Percentiles rank a stretch among this genome's conserved stretches.
Evolutionary conservation across 2,888 invertebrate genomes (phyloP).

Genomic region (Podotricha telesiphe): DNA sequence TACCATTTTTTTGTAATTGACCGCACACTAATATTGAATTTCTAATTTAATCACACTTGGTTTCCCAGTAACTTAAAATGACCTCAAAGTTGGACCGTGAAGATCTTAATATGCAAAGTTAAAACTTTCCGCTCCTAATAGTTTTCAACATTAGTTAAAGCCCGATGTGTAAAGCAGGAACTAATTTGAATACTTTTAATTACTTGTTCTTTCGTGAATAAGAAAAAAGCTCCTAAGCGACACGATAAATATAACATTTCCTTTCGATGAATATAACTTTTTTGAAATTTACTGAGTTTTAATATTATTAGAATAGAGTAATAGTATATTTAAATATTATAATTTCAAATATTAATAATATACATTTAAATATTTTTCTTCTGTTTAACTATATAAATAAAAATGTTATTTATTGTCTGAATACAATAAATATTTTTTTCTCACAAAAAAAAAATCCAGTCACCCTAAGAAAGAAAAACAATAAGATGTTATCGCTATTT

Average conservation of each 20-base stretch:
- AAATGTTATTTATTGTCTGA: neutral
- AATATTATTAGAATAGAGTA: neutral
- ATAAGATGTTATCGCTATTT: slow-evolving; percentile 12
- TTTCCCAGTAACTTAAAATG: slow-evolving; percentile 32
- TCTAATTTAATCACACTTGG: slow-evolving; percentile 28
- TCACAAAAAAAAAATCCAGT: slow-evolving; percentile 1
- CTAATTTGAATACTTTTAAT: slow-evolving; percentile 32
- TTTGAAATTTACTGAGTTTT: neutral
- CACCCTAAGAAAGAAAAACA: slow-evolving; percentile 23
- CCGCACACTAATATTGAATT: neutral
- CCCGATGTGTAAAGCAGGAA: slow-evolving; percentile 33
- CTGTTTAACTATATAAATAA: neutral
- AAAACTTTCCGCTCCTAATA: slow-evolving; percentile 31
- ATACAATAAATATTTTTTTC: slow-evolving; percentile 5
- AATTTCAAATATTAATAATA: no score
- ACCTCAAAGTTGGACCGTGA: slow-evolving; percentile 36
- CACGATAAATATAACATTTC: neutral
- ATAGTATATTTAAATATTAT: neutral
- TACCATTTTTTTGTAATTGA: neutral
- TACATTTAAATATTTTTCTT: neutral
- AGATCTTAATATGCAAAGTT: slow-evolving; percentile 43
- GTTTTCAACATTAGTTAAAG: slow-evolving; percentile 37
- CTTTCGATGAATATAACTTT: no score
- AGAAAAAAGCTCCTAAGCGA: neutral
- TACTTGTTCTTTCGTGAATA: slow-evolving; percentile 6